Evolutionary conservation across 2,797 vertebrate genomes (phyloP), one percentile per base, ranked within the genome.

Genomic region (Helarctos malayanus): DNA sequence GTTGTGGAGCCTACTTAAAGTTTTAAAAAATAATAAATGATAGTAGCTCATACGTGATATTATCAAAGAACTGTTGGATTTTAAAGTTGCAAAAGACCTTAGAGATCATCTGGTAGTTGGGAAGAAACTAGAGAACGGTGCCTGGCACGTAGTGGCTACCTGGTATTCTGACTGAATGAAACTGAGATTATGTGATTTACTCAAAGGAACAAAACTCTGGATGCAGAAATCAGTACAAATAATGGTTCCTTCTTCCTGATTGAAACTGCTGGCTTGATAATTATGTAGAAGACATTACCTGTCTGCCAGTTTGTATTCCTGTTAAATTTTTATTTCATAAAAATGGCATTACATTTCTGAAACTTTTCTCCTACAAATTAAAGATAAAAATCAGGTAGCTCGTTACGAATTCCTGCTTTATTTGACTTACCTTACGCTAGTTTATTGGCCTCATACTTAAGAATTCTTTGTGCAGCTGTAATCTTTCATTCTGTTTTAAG

Each of bases 401-500:
- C 79, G 7, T 71, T 92, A 80, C 4, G 73, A 92, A 57, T 19
- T 32, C 9, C 5, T 89, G 11, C 16, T 11, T 35, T 61, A 5
- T 63, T 87, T 91, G n/a, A 65, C 29, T 83, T 73, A 49, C 8
- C 9, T 92, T 93, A 38, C n/a, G 54, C 38, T 5, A 27, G 11
- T 81, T 83, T 69, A 80, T 92, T 82, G 49, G 4, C 19, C 32
- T 45, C 54, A 41, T 41, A 41, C 41, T 65, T 84, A 54, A 49
- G 59, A 87, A 73, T 86, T 56, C 16, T 88, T 79, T 93, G 49
- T 89, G 83, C 11, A 45, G 11, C 63, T 85, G 8, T 95, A 49
- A 89, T 85, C 73, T 97, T 95, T 89, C 41, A 73, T 91, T 89
- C 38, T 52, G 23, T 84, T 96, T 80, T 61, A 89, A 91, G 29